Conservation (phyloP, 2,113 vertebrate genomes). For the Echinops telfairi region DNA sequence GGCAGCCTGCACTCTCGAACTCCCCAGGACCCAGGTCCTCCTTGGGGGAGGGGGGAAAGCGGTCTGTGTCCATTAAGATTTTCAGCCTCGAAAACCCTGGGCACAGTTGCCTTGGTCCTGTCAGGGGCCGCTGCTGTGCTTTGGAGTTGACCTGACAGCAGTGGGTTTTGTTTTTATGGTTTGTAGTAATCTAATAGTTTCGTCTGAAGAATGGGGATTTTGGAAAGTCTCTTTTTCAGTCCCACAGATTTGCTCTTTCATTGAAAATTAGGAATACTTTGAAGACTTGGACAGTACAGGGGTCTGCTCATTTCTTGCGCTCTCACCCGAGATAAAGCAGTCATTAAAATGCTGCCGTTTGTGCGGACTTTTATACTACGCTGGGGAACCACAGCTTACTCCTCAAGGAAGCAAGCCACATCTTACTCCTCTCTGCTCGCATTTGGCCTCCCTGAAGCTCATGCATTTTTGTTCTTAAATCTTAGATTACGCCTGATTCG, state of each 20-base stretch:
- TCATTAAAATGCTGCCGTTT: background rate
- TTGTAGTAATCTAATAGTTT: background rate
- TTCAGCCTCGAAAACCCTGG: too few species aligned
- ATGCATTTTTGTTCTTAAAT: background rate
- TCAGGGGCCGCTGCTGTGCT: too few species aligned
- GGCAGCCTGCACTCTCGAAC: too few species aligned
- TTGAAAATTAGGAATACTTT: background rate
- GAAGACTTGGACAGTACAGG: background rate
- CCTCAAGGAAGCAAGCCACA: background rate
- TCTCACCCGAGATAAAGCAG: background rate
- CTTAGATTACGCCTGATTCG: constrained; percentile 92
- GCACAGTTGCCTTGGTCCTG: too few species aligned
- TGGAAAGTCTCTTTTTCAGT: constrained; percentile 1
- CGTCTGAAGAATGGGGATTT: constrained; percentile 28
- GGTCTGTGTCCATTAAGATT: too few species aligned
- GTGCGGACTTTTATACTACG: background rate
- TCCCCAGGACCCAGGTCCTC: background rate
- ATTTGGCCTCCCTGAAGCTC: constrained; percentile 43
- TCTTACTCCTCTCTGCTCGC: background rate
- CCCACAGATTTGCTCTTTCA: constrained; percentile 14
- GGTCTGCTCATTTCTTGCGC: background rate
- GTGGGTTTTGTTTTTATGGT: background rate
- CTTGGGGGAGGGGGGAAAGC: too few species aligned
- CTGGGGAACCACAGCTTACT: background rate
- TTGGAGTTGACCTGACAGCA: background rate